These are phyloP conservation scores for Orthosia incerta DNA, from an alignment of 2,888 invertebrate species.

Conservation along the genomic window DNA sequence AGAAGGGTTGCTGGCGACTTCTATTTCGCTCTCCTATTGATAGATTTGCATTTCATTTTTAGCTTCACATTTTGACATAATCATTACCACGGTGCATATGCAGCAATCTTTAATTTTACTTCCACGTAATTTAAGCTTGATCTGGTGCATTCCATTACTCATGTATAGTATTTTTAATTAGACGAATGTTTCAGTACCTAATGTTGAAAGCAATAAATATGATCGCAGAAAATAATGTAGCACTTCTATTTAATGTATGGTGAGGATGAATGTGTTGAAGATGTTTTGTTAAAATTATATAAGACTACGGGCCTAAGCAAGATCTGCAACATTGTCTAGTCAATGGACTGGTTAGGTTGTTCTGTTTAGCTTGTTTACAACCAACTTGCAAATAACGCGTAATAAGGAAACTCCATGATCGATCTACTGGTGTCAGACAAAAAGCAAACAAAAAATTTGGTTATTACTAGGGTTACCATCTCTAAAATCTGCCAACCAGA, in stretches of 20 bases:
- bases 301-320: too few species aligned
- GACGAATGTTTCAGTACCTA: constrained; percentile 30
- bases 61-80: not conserved
- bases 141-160: constrained; percentile 55
- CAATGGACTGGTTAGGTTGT: too few species aligned
- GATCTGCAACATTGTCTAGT: too few species aligned
- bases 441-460: too few species aligned
- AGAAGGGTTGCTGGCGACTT: not conserved
- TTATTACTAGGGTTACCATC: too few species aligned
- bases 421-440: too few species aligned
- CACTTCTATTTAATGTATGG: constrained; percentile 17
- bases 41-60: not conserved
- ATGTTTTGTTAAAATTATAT: too few species aligned
- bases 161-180: constrained; percentile 37
- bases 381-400: too few species aligned
- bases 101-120: constrained; percentile 50
- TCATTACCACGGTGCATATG: constrained; percentile 29
- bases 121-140: constrained; percentile 40
- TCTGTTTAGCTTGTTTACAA: too few species aligned
- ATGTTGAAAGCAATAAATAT: constrained; percentile 42
- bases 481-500: too few species aligned
- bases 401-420: too few species aligned
- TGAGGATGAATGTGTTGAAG: constrained; percentile 5
- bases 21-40: too few species aligned
- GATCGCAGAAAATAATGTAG: constrained; percentile 5